These are phyloP conservation scores for Margaritifera margaritifera DNA, from an alignment of 2,888 invertebrate genomes.

Conservation along the genomic window DNA sequence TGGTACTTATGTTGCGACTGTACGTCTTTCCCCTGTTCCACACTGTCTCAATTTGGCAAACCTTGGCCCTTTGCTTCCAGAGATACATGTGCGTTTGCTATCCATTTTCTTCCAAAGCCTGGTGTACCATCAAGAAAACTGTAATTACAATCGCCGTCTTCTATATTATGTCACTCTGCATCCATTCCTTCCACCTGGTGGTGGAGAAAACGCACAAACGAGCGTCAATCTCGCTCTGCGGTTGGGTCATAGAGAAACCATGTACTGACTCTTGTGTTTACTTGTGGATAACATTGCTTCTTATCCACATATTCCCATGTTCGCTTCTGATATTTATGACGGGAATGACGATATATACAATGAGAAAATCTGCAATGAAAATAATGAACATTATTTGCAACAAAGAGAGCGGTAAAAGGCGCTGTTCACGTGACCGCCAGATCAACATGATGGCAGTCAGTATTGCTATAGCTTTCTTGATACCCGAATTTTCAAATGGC, in stretches of 20 bases:
- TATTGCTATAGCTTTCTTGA: conserved; percentile 28
- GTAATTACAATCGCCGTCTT: conserved; percentile 26
- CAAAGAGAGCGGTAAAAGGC: conserved; percentile 1
- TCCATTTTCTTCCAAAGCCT: conserved; percentile 37
- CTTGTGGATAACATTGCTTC: conserved; percentile 23
- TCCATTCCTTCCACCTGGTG: conserved; percentile 32
- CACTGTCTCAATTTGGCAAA: conserved; percentile 49
- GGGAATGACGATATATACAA: conserved; percentile 12
- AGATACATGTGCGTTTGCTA: conserved; percentile 47
- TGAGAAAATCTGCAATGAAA: conserved; percentile 15
- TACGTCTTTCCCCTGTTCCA: conserved; percentile 36
- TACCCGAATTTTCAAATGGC: conserved; percentile 33
- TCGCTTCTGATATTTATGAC: conserved; percentile 20
- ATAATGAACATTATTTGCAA: conserved; percentile 15
- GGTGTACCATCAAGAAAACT: conserved; percentile 42
- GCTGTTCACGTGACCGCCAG: conserved; percentile 23
- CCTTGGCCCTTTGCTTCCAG: conserved; percentile 36
- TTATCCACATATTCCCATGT: conserved; percentile 27
- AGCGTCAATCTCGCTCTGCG: conserved; percentile 10
- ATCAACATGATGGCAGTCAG: conserved; percentile 26
- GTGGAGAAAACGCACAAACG: conserved; percentile 23
- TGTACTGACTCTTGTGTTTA: conserved; percentile 30
- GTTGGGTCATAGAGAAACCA: conserved; percentile 22
- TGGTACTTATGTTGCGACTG: conserved; percentile 21
- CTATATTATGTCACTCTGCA: conserved; percentile 25